Evolutionary conservation across 2,113 vertebrate species (phyloP).

Genomic region (Odocoileus virginianus): DNA sequence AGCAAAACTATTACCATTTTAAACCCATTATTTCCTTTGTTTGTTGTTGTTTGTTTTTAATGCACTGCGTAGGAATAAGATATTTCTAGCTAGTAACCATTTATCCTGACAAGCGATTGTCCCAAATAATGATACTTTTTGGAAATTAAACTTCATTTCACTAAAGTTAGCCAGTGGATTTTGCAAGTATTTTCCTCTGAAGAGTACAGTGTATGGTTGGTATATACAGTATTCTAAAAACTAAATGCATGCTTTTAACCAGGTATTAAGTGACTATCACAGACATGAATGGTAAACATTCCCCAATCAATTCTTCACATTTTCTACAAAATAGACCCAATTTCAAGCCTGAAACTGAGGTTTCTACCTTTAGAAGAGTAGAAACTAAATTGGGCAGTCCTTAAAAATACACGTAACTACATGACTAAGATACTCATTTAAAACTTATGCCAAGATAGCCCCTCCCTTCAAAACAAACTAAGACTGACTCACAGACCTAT

Average conservation of each 20-base stretch:
- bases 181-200: constrained; percentile 39
- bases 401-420: constrained; percentile 79
- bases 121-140: constrained; percentile 5
- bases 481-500: constrained; percentile 74
- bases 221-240: constrained; percentile 33
- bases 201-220: not conserved
- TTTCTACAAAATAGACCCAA: constrained; percentile 71
- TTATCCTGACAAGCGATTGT: not conserved
- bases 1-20: constrained; percentile 32
- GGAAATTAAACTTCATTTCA: constrained; percentile 36
- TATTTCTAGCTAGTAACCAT: constrained; percentile 1
- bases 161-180: not conserved
- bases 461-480: constrained; percentile 77
- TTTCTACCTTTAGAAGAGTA: constrained; percentile 58
- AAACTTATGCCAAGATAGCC: constrained; percentile 69
- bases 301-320: constrained; percentile 10
- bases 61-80: not conserved
- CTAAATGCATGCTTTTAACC: constrained; percentile 1
- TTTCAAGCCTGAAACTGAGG: constrained; percentile 51
- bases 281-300: constrained; percentile 49
- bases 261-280: not conserved
- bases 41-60: not conserved
- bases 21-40: not conserved
- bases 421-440: constrained; percentile 76
- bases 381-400: constrained; percentile 66